Evolutionary conservation across 2,113 vertebrate genomes (phyloP), one percentile per base, ranked within the genome.

Genomic region (Verasper variegatus): DNA sequence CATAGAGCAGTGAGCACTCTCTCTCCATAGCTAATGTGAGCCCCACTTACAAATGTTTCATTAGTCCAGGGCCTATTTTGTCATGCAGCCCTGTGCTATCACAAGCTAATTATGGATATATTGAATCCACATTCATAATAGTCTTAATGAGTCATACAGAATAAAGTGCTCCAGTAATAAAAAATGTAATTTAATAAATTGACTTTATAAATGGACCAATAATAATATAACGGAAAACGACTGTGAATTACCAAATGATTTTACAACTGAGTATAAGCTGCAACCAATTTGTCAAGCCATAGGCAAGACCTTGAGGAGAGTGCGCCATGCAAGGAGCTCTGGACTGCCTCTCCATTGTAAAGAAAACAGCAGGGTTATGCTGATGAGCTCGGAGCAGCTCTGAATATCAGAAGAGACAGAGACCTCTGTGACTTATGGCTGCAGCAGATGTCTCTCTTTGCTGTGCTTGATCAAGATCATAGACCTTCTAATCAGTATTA

Each of bases 381-480:
- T 51, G 65, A 20, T 72, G 69, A 66, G 47, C 68, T 68, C 52
- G 76, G 52, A 77, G 60, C 64, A n/a, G 55, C 61, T 84, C 76
- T 81, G 62, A 68, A 71, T 57, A 86, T 85, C 71, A 74, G 60
- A 27, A 61, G 61, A 75, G 81, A 85, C 88, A 47, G 42, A 82
- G 72, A 66, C 70, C 54, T 80, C 35, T 11, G 47, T 31, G 56
- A 80, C 81, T 67, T 83, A 88, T 88, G 82, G 76, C 70, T 51
- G 64, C 68, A 76, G 72, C 87, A 91, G 82, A 90, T 89, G 84
- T 73, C 74, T 81, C 70, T 74, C 31, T 68, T 55, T 40, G 58
- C 57, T 78, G 57, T 54, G 66, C 71, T 77, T 78, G 72, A 79
- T 76, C 71, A 76, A 81, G 51, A 82, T 80, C 75, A 68, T 55